phyloP scores from a whole-genome alignment of 2,888 invertebrate genomes.

The Xestia ashworthii region DNA sequence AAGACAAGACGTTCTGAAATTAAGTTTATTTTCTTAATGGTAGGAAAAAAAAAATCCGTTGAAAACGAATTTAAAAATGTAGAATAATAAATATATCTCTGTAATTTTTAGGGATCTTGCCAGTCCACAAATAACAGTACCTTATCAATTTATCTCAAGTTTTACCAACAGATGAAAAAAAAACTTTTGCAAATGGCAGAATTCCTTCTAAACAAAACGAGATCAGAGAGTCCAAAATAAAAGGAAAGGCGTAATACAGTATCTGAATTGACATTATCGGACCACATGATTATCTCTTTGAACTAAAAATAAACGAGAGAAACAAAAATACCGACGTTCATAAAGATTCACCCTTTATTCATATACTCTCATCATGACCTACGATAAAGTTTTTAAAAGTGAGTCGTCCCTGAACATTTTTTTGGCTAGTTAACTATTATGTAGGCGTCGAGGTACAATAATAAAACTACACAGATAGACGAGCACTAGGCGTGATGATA shows the following conservation, averaged over 20 bases:
- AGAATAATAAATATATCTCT: background rate
- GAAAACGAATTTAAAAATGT: background rate
- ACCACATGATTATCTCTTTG: slow-evolving; percentile 28
- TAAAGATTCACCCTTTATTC: slow-evolving; percentile 18
- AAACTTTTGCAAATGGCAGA: background rate
- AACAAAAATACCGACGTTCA: slow-evolving; percentile 12
- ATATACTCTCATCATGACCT: slow-evolving; percentile 29
- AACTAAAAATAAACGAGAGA: slow-evolving; percentile 33
- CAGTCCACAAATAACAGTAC: background rate
- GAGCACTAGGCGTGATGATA: background rate
- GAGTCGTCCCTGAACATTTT: background rate
- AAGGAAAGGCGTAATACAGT: background rate
- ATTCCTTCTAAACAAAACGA: slow-evolving; percentile 2
- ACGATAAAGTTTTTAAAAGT: slow-evolving; percentile 29
- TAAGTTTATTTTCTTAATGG: background rate
- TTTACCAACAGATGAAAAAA: background rate
- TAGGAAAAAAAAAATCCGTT: background rate
- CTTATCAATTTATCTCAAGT: background rate
- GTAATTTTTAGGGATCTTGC: background rate
- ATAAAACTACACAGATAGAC: slow-evolving; percentile 1
- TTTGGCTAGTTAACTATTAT: slow-evolving; percentile 10
- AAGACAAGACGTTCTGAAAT: background rate
- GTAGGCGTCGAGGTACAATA: background rate
- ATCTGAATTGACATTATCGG: slow-evolving; percentile 14
- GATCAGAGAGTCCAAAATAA: background rate